Evolutionary conservation across 2,797 vertebrate species (phyloP).

Genomic region (Melanotaenia trifasciata): DNA sequence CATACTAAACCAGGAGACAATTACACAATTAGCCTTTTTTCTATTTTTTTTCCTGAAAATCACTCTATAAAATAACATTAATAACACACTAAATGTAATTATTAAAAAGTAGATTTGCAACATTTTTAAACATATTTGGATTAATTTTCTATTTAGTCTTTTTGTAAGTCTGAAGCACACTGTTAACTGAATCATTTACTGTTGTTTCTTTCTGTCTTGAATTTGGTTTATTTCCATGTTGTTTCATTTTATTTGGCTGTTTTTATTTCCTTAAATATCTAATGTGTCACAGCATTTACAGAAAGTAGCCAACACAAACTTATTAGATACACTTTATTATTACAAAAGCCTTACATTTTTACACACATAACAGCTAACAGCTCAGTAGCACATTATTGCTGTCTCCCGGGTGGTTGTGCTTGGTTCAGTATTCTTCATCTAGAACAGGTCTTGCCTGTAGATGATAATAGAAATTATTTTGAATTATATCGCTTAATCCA

Average conservation of each 20-base stretch:
- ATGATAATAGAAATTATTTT: neutral
- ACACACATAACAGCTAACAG: conserved; percentile 51
- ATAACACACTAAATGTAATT: neutral
- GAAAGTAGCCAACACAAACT: neutral
- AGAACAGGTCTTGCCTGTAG: conserved; percentile 44
- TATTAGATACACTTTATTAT: conserved; percentile 57
- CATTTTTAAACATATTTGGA: neutral
- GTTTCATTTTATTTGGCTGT: neutral
- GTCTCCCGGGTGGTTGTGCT: conserved; percentile 4
- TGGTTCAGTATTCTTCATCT: conserved; percentile 50
- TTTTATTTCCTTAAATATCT: neutral
- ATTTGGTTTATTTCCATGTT: neutral
- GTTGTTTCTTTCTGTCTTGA: neutral
- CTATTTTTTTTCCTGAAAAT: too few relatives aligned
- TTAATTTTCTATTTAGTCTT: neutral
- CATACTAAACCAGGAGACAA: too few relatives aligned
- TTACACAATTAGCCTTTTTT: too few relatives aligned
- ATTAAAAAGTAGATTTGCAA: too few relatives aligned
- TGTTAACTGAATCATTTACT: neutral
- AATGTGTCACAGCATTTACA: neutral
- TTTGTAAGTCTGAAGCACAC: neutral
- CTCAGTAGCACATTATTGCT: conserved; percentile 1
- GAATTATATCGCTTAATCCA: neutral
- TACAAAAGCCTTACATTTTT: conserved; percentile 57
- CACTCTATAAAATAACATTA: too few relatives aligned